These are phyloP conservation scores for Oryzias dopingdopingensis DNA, from an alignment of 2,797 vertebrate species.

Conservation along the genomic window DNA sequence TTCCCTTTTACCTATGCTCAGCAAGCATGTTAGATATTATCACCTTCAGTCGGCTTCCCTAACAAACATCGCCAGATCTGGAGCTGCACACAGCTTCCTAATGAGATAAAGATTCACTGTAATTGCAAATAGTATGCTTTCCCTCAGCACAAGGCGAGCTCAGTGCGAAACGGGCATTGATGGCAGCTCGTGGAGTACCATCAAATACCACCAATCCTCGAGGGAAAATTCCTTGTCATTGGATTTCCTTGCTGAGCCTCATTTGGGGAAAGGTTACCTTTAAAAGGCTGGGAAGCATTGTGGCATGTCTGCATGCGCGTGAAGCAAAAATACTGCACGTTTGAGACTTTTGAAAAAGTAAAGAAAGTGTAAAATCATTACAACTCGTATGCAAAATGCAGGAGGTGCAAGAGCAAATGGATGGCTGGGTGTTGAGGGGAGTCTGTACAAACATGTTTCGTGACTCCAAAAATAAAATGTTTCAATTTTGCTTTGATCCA, in stretches of 20 bases:
- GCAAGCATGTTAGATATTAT: slow-evolving; percentile 42
- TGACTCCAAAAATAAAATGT: background rate
- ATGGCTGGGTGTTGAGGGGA: background rate
- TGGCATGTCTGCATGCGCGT: slow-evolving; percentile 46
- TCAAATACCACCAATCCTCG: slow-evolving; percentile 46
- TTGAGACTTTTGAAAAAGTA: slow-evolving; percentile 15
- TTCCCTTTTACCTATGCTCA: slow-evolving; percentile 8
- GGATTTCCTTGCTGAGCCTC: slow-evolving; percentile 49
- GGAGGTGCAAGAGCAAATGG: slow-evolving; percentile 4
- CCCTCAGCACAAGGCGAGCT: slow-evolving; percentile 51
- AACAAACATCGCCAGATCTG: slow-evolving; percentile 51
- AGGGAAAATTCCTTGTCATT: slow-evolving; percentile 61
- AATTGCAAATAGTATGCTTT: slow-evolving; percentile 53
- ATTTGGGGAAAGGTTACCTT: slow-evolving; percentile 57
- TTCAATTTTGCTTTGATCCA: slow-evolving; percentile 13
- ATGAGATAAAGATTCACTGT: slow-evolving; percentile 64
- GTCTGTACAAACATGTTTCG: slow-evolving; percentile 2
- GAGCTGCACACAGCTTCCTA: slow-evolving; percentile 44
- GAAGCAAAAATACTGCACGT: slow-evolving; percentile 15
- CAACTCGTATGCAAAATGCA: slow-evolving; percentile 2
- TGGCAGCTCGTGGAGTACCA: slow-evolving; percentile 52
- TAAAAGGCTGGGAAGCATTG: slow-evolving; percentile 57
- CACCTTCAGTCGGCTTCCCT: slow-evolving; percentile 37
- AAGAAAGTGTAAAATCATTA: slow-evolving; percentile 25
- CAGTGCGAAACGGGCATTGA: slow-evolving; percentile 53